phyloP scores from a whole-genome alignment of 2,888 invertebrate species.

The Gari tellinella region DNA sequence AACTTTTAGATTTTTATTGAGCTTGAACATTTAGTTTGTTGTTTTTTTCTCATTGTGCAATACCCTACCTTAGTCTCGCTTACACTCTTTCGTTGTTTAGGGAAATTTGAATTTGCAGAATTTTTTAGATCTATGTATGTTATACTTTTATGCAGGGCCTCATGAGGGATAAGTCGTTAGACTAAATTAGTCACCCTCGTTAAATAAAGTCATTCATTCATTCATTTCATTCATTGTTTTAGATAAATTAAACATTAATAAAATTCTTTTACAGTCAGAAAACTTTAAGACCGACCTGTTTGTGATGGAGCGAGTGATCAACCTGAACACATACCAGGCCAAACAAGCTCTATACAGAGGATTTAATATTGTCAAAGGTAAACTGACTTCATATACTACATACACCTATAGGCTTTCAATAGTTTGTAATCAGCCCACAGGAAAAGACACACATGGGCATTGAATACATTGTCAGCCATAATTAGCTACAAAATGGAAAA shows the following conservation, averaged over 20 bases:
- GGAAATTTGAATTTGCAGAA: too few species aligned
- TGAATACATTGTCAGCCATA: too few species aligned
- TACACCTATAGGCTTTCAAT: not conserved
- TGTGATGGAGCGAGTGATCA: slow-evolving; percentile 83
- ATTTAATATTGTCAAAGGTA: slow-evolving; percentile 75
- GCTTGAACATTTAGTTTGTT: too few species aligned
- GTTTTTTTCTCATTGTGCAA: too few species aligned
- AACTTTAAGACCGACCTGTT: slow-evolving; percentile 78
- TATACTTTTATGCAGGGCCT: too few species aligned
- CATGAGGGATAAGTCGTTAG: not conserved
- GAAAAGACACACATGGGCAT: too few species aligned
- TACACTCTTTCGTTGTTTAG: too few species aligned
- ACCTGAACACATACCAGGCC: slow-evolving; percentile 83
- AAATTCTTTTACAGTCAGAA: slow-evolving; percentile 72
- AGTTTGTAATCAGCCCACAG: too few species aligned
- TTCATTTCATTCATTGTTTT: slow-evolving; percentile 2
- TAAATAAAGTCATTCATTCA: too few species aligned
- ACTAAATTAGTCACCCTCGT: not conserved
- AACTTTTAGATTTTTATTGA: too few species aligned
- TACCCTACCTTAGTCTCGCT: too few species aligned
- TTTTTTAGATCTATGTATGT: not conserved
- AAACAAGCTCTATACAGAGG: slow-evolving; percentile 82
- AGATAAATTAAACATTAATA: not conserved
- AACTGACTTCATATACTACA: not conserved
- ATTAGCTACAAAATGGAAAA: too few species aligned